phyloP scores from a whole-genome alignment of 2,888 invertebrate genomes.

The Andrena hattorfiana region DNA sequence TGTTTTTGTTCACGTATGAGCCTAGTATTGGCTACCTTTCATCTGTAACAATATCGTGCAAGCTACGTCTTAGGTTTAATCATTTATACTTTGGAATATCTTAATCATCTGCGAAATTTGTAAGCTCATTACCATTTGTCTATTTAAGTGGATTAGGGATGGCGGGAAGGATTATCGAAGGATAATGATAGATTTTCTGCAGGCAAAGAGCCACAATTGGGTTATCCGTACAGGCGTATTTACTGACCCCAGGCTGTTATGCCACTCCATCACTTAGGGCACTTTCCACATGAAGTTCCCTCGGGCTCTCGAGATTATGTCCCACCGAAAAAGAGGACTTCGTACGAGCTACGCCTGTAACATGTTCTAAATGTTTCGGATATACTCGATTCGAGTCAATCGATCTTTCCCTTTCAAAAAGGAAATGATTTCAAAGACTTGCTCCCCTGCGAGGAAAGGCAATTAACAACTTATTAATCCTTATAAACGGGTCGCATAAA shows the following conservation, averaged over 20 bases:
- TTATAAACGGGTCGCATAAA: background rate
- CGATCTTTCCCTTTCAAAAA: conserved; percentile 54
- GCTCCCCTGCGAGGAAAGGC: background rate
- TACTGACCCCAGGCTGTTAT: conserved; percentile 46
- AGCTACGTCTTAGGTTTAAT: no score
- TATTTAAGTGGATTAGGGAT: conserved; percentile 48
- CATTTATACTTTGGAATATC: background rate
- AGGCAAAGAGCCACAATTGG: conserved; percentile 46
- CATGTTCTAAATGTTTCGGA: conserved; percentile 43
- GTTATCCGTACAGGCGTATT: conserved; percentile 57
- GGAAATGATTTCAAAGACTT: conserved; percentile 36
- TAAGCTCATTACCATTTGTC: conserved; percentile 11
- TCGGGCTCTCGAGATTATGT: conserved; percentile 64
- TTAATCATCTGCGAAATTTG: background rate
- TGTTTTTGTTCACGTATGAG: no score
- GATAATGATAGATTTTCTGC: conserved; percentile 70
- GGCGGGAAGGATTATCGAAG: conserved; percentile 57
- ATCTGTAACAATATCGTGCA: no score
- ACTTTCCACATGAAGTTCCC: conserved; percentile 75
- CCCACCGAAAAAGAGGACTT: conserved; percentile 50
- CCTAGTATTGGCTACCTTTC: no score
- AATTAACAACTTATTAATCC: conserved; percentile 1
- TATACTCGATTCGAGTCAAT: conserved; percentile 37
- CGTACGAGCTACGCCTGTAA: conserved; percentile 31
- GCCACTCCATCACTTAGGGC: conserved; percentile 81